Base-by-base conservation (phyloP, 2,888 invertebrate genomes). In the Epirrhoe tristata region DNA sequence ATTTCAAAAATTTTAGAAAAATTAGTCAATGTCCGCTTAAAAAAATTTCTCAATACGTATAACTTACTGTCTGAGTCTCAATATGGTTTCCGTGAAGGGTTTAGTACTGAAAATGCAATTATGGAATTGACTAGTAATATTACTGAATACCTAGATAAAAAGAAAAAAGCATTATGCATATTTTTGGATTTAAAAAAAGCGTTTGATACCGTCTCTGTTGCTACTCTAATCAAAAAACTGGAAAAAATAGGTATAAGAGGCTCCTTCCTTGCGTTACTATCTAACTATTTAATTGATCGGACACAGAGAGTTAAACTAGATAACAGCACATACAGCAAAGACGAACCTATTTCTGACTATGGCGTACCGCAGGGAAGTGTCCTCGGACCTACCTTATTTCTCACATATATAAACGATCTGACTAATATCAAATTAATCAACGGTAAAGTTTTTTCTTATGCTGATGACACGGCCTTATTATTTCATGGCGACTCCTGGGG, bases 311-410 rank as follows among this genome's bases (percentile, higher is more conserved):
- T 56, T 6, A n/a, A 8, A 24, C 43, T 56, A 1, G 24, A 24
- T 24, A 16, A 12, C 43, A n/a, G 43, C 7, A 6, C 17, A 0
- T 12, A 8, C 1, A 56, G 43, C 10, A 3, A 1, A 0, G 48
- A 51, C 10, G 14, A 46, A 7, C 1, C 3, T 12, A 24, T 63
- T 0, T 24, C 34, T 6, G 3, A 24, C 24, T 57, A 62, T 24
- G 72, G 69, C 7, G 61, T 67, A 3, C 69, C 72, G 0, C 69
- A 72, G 32, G 72, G 72, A 0, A 63, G 64, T 12, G 52, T 66
- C 3, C 32, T 71, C 5, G 52, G 59, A 7, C 54, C 67, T 14
- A 68, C 48, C 6, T 51, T 67, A 10, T 69, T 64, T 12, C n/a
- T 67, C 10, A 48, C 52, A 7, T 68, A 59, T 36, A 56, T 72